Evolutionary conservation across 2,797 vertebrate genomes (phyloP).

Genomic region (Phrynocephalus forsythii): DNA sequence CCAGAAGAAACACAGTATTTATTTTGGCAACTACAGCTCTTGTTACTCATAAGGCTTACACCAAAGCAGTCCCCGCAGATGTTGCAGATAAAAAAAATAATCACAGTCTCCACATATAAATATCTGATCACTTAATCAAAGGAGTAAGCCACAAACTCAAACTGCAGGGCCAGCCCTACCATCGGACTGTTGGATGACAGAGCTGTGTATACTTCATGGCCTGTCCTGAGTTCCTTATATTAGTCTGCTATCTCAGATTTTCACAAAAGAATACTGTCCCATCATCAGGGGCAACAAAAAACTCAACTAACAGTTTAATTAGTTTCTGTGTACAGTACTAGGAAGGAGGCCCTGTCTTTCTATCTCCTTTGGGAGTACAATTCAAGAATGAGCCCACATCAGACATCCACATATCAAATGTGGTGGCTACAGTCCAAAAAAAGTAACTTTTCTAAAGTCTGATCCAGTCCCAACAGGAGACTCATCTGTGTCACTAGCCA

Average conservation of each 20-base stretch:
- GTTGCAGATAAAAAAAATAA: neutral
- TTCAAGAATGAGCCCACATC: neutral
- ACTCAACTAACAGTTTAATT: too few relatives aligned
- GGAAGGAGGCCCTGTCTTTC: neutral
- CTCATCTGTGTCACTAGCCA: too few relatives aligned
- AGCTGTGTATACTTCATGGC: neutral
- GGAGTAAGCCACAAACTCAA: neutral
- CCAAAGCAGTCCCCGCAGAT: neutral
- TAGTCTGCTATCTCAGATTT: neutral
- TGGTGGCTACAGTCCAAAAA: too few relatives aligned
- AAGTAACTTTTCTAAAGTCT: too few relatives aligned
- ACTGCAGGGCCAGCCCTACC: neutral
- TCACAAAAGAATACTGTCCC: neutral
- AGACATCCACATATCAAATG: neutral
- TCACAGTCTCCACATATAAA: neutral
- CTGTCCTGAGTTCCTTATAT: neutral
- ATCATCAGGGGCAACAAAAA: neutral
- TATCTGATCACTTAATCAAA: neutral
- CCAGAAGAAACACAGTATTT: slow-evolving; percentile 1
- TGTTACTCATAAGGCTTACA: slow-evolving; percentile 10
- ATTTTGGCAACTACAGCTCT: slow-evolving; percentile 15
- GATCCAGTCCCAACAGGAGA: too few relatives aligned
- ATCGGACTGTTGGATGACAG: neutral
- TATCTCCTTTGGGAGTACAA: neutral
- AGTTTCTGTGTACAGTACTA: neutral